Percentiles rank a stretch among this genome's conserved stretches.
Evolutionary conservation across 2,888 invertebrate genomes (phyloP).

Genomic region (Magallana nippona): DNA sequence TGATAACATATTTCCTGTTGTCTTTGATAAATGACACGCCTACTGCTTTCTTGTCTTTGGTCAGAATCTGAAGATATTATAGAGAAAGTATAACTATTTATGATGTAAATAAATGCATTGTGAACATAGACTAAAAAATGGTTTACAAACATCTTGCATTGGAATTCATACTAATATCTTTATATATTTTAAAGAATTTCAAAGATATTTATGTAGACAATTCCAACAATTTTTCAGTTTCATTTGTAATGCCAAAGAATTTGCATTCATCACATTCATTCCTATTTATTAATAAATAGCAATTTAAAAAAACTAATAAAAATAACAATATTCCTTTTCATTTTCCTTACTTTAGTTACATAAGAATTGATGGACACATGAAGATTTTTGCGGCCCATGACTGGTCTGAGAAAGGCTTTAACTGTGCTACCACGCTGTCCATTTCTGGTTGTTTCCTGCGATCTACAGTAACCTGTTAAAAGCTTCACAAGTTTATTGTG

Average conservation of each 20-base stretch:
- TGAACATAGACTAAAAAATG: too few species aligned
- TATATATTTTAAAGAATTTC: too few species aligned
- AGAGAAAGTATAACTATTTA: not conserved
- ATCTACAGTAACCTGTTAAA: constrained; percentile 33
- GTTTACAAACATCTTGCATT: too few species aligned
- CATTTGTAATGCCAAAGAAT: too few species aligned
- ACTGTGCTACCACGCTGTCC: constrained; percentile 34
- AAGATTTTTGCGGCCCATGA: constrained; percentile 36
- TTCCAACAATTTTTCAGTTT: too few species aligned
- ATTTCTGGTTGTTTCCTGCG: constrained; percentile 24
- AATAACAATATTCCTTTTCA: too few species aligned
- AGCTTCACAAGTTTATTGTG: constrained; percentile 19
- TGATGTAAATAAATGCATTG: too few species aligned
- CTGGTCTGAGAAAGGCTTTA: constrained; percentile 34
- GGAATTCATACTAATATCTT: too few species aligned
- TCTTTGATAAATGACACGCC: constrained; percentile 68
- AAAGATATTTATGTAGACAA: too few species aligned
- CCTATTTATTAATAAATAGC: too few species aligned
- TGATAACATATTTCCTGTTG: constrained; percentile 55
- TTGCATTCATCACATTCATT: too few species aligned
- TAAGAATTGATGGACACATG: constrained; percentile 35
- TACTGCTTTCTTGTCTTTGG: constrained; percentile 65
- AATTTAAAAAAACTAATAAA: too few species aligned
- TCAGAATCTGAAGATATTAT: constrained; percentile 58
- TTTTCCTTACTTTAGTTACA: constrained; percentile 61